Evolutionary conservation across 2,888 invertebrate species (phyloP).

Genomic region (Itoplectis maculator): DNA sequence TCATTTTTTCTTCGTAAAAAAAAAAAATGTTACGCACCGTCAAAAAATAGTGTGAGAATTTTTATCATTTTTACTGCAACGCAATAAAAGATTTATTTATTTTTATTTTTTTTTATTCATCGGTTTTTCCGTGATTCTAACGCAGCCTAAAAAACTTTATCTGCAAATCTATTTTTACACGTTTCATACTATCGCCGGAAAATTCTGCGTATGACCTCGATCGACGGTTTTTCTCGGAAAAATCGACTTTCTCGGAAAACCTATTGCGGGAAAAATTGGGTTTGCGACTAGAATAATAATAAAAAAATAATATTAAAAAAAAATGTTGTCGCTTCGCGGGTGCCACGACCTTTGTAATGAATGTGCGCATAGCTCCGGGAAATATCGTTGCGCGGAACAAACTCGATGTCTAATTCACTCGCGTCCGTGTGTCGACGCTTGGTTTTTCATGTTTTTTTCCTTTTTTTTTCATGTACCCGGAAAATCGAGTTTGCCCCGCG

Average conservation of each 20-base stretch:
- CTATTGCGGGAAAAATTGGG: too few species aligned
- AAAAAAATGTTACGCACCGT: too few species aligned
- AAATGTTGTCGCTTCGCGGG: too few species aligned
- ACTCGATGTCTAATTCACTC: background rate
- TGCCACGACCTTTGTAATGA: background rate
- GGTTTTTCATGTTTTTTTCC: conserved; percentile 9
- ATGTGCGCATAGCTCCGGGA: background rate
- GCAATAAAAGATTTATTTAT: background rate
- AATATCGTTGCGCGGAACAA: background rate
- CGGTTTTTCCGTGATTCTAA: too few species aligned
- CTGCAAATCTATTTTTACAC: too few species aligned
- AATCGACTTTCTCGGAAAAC: too few species aligned
- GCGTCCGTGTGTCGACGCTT: background rate
- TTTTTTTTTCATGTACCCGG: background rate
- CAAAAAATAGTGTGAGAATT: background rate
- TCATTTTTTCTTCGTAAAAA: background rate
- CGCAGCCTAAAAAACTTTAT: too few species aligned
- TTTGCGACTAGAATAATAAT: too few species aligned
- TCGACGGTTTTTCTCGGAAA: too few species aligned
- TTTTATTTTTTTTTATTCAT: background rate
- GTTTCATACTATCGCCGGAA: too few species aligned
- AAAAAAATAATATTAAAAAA: too few species aligned
- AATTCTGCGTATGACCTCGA: too few species aligned
- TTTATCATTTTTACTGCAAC: background rate
- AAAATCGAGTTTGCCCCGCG: conserved; percentile 16